Evolutionary conservation across 2,797 vertebrate genomes (phyloP).

Genomic region (Scyliorhinus canicula): DNA sequence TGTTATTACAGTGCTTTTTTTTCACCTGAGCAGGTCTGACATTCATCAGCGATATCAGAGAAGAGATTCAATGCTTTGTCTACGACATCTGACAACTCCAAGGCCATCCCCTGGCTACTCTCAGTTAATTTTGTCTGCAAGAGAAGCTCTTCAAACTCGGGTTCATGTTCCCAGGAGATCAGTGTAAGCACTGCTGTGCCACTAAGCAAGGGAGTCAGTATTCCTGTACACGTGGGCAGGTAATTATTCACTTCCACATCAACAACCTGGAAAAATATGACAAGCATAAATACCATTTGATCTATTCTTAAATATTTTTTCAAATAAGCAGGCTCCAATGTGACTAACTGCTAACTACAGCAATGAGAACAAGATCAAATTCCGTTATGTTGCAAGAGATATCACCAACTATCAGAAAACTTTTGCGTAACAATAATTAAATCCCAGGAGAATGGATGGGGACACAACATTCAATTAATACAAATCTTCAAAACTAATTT

Average conservation of each 20-base stretch:
- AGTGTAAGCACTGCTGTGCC: conserved; percentile 66
- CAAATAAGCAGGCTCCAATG: background rate
- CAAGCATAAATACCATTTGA: background rate
- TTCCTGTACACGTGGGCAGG: conserved; percentile 59
- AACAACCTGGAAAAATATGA: conserved; percentile 60
- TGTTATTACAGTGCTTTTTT: background rate
- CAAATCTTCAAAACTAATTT: background rate
- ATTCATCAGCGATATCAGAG: conserved; percentile 52
- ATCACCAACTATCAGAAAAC: background rate
- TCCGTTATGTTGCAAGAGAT: background rate
- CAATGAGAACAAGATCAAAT: background rate
- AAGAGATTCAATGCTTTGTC: conserved; percentile 63
- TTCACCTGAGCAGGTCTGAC: conserved; percentile 45
- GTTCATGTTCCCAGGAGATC: conserved; percentile 49
- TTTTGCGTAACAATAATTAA: background rate
- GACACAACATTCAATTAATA: background rate
- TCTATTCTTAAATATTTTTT: background rate
- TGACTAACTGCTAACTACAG: background rate
- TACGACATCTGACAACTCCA: conserved; percentile 65
- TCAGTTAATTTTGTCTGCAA: conserved; percentile 43
- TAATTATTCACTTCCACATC: conserved; percentile 57
- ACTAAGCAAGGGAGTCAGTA: conserved; percentile 71
- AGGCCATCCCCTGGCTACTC: conserved; percentile 45
- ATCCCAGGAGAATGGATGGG: background rate
- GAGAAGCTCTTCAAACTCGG: conserved; percentile 44